These are phyloP conservation scores for Leucophenga varia DNA, from an alignment of 1,140 invertebrate genomes.

Conservation along the genomic window DNA sequence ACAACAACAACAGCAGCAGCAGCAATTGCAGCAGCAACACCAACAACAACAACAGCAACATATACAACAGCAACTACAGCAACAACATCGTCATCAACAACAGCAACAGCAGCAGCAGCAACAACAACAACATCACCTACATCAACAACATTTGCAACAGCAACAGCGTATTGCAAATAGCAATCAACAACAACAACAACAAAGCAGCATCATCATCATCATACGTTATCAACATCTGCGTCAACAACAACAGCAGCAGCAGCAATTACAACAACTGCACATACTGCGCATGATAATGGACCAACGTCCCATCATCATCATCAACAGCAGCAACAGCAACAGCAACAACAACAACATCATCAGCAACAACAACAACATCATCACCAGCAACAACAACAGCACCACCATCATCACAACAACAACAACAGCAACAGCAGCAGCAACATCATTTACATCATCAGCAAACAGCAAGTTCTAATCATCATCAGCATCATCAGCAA, in stretches of 20 bases:
- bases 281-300: constrained; percentile 51
- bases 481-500: constrained; percentile 25
- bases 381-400: not conserved
- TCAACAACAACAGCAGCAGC: constrained; percentile 23
- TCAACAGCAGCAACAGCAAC: constrained; percentile 30
- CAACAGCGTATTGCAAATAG: constrained; percentile 40
- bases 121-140: constrained; percentile 15
- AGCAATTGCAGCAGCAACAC: constrained; percentile 10
- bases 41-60: constrained; percentile 20
- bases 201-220: constrained; percentile 7
- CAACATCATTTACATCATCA: constrained; percentile 6
- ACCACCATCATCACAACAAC: constrained; percentile 19
- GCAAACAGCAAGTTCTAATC: constrained; percentile 1
- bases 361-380: constrained; percentile 16
- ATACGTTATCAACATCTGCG: not conserved
- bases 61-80: constrained; percentile 18
- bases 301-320: constrained; percentile 50
- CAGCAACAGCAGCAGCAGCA: constrained; percentile 8
- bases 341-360: constrained; percentile 20
- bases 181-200: constrained; percentile 41
- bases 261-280: constrained; percentile 30
- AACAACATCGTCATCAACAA: constrained; percentile 17
- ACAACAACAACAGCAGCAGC: constrained; percentile 28
- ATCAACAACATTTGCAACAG: constrained; percentile 24
- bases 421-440: constrained; percentile 17